A percentile compares a stretch with the other conserved stretches of the same genome.
These are phyloP conservation scores for Bimastos eiseni DNA, from an alignment of 2,888 invertebrate species.

Conservation along the genomic window DNA sequence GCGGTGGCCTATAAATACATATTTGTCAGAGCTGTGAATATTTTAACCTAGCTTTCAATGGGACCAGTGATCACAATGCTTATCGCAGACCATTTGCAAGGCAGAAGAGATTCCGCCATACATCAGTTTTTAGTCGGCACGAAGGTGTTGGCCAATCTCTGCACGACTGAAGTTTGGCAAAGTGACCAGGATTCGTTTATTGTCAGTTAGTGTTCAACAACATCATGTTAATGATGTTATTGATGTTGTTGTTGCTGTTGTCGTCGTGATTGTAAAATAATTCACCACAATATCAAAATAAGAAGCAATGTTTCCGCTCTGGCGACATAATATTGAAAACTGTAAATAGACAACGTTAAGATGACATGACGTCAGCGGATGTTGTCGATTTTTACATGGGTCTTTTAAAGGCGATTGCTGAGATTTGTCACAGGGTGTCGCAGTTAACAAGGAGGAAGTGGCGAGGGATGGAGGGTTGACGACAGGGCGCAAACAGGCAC, in stretches of 20 bases:
- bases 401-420: neutral
- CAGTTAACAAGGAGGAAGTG: neutral
- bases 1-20: too few species aligned
- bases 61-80: too few species aligned
- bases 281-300: too few species aligned
- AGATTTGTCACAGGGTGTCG: neutral
- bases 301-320: neutral
- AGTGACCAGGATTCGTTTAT: too few species aligned
- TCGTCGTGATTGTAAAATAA: too few species aligned
- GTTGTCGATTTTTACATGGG: neutral
- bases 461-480: neutral
- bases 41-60: too few species aligned
- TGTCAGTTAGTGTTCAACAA: neutral
- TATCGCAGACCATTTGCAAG: too few species aligned
- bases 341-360: neutral
- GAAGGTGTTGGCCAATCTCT: too few species aligned
- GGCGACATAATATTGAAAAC: neutral
- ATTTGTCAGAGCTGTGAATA: too few species aligned
- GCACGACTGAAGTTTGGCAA: too few species aligned
- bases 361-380: neutral
- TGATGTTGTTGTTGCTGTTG: neutral
- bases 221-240: neutral
- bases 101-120: too few species aligned
- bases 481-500: neutral
- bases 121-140: too few species aligned